phyloP scores from a whole-genome alignment of 2,888 invertebrate genomes.

The Caenorhabditis zanzibari region DNA sequence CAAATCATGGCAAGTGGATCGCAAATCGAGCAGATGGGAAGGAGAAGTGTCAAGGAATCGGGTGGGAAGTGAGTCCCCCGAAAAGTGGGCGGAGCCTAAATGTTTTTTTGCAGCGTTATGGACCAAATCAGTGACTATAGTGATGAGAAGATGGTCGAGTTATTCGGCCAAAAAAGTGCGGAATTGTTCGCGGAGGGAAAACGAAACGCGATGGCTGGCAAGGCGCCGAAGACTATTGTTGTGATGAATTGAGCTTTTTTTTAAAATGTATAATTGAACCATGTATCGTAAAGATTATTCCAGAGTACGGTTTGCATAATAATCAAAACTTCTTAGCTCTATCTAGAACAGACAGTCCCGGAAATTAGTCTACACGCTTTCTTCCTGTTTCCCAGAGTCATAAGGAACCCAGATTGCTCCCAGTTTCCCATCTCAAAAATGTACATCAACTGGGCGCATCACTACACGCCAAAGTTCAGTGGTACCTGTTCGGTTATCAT shows the following conservation, averaged over 20 bases:
- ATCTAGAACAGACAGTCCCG: no score
- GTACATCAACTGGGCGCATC: constrained; percentile 49
- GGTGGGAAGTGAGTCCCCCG: constrained; percentile 7
- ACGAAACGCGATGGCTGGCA: neutral
- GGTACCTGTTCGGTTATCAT: constrained; percentile 14
- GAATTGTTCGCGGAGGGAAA: neutral
- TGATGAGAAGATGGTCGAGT: neutral
- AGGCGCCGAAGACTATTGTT: neutral
- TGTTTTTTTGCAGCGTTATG: neutral
- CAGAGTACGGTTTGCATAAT: neutral
- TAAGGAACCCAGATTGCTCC: no score
- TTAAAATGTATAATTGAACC: neutral
- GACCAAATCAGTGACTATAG: constrained; percentile 14
- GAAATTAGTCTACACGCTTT: neutral
- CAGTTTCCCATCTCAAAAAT: neutral
- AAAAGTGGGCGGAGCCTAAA: neutral
- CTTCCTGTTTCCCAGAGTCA: neutral
- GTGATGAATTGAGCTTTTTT: neutral
- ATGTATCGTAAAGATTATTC: neutral
- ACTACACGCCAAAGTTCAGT: constrained; percentile 39
- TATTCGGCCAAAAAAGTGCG: neutral
- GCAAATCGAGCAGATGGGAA: neutral
- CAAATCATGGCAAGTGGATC: constrained; percentile 9
- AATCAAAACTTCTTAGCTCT: neutral
- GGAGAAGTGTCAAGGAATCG: neutral